Percentiles rank a stretch among this genome's conserved stretches.
Evolutionary conservation across 2,888 invertebrate species (phyloP).

Genomic region (Drosophila longiperda): DNA sequence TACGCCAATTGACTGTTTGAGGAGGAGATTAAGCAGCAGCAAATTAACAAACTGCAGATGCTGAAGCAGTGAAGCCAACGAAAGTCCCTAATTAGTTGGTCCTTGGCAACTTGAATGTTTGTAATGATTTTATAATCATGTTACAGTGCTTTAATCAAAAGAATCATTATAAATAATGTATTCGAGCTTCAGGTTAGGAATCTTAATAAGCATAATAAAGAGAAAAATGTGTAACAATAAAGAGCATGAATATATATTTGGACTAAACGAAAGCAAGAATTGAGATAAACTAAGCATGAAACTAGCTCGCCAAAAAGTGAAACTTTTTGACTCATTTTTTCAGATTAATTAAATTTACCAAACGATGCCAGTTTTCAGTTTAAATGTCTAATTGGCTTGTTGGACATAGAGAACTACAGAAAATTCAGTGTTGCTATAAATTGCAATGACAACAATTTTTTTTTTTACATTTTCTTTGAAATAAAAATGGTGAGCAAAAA

Average conservation of each 20-base stretch:
- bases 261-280: background rate
- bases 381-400: background rate
- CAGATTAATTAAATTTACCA: background rate
- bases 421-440: background rate
- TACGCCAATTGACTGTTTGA: constrained; percentile 37
- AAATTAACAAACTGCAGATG: constrained; percentile 13
- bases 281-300: background rate
- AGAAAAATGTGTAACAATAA: too few species aligned
- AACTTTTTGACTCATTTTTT: background rate
- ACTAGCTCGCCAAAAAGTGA: background rate
- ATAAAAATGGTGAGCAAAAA: background rate
- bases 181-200: background rate
- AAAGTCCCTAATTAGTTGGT: constrained; percentile 38
- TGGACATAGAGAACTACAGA: background rate
- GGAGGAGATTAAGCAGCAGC: constrained; percentile 14
- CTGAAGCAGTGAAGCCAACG: constrained; percentile 15
- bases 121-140: background rate
- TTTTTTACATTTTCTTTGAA: background rate
- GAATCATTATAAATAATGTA: background rate
- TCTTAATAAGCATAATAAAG: background rate
- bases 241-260: background rate
- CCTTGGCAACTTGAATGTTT: background rate
- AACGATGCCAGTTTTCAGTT: background rate
- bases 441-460: too few species aligned
- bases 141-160: background rate